Percentiles rank a stretch among this genome's conserved stretches.
Evolutionary conservation across 2,113 vertebrate genomes (phyloP).

Genomic region (Eulemur rufifrons): DNA sequence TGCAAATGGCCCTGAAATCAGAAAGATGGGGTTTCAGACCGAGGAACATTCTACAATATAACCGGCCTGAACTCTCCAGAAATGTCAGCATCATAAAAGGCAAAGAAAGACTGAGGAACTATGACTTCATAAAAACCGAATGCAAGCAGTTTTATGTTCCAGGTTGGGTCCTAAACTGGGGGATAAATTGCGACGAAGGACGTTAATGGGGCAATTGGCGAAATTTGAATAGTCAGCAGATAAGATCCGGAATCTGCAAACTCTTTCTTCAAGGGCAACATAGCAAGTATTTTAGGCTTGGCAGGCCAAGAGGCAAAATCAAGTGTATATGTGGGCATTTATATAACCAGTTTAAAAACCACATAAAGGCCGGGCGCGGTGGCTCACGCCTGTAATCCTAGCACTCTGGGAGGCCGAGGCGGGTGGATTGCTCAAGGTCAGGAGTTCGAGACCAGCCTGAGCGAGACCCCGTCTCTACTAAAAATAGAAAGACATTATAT

Average conservation of each 20-base stretch:
- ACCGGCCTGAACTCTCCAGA: not conserved
- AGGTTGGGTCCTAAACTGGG: not conserved
- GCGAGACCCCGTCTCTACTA: no score
- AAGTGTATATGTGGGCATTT: not conserved
- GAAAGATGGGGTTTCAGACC: not conserved
- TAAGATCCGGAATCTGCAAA: not conserved
- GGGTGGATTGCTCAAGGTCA: no score
- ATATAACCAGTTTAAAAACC: not conserved
- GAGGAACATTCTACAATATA: not conserved
- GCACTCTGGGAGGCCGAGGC: no score
- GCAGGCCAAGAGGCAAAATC: not conserved
- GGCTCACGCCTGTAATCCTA: no score
- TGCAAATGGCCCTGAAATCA: not conserved
- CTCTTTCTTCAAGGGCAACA: not conserved
- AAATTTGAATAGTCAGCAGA: not conserved
- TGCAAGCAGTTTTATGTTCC: fast-evolving
- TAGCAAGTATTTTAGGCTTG: not conserved
- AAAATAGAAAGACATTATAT: no score
- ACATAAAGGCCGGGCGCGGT: no score
- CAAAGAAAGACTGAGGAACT: not conserved
- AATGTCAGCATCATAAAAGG: not conserved
- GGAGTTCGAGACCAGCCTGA: no score
- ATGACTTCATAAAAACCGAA: not conserved
- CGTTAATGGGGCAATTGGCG: fast-evolving
- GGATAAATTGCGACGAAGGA: not conserved